phyloP scores from a whole-genome alignment of 2,888 invertebrate species.

The Microctonus hyperodae region DNA sequence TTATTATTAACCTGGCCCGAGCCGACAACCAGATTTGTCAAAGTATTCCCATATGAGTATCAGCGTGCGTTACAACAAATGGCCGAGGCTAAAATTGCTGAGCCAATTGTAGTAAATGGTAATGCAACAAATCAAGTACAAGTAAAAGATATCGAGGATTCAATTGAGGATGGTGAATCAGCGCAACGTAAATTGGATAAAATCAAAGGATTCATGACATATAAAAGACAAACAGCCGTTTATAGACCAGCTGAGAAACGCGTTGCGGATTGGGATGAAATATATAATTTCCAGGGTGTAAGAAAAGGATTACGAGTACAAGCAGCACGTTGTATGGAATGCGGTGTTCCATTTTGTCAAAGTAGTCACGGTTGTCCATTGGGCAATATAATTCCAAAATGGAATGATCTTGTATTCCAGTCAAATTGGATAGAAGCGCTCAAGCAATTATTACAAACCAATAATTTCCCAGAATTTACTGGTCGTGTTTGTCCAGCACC shows the following conservation, averaged over 20 bases:
- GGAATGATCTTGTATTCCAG: constrained; percentile 97
- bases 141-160: constrained; percentile 85
- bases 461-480: constrained; percentile 98
- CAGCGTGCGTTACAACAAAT: constrained; percentile 84
- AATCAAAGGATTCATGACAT: constrained; percentile 93
- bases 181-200: constrained; percentile 85
- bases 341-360: constrained; percentile 98
- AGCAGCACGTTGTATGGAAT: constrained; percentile 98
- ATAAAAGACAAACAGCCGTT: constrained; percentile 84
- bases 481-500: constrained; percentile 96
- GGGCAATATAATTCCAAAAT: constrained; percentile 98
- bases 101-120: constrained; percentile 59
- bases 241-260: constrained; percentile 89
- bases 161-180: constrained; percentile 77
- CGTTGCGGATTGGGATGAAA: constrained; percentile 95
- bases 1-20: constrained; percentile 83
- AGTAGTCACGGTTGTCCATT: constrained; percentile 95
- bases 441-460: constrained; percentile 92
- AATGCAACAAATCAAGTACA: constrained; percentile 54
- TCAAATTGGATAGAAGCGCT: constrained; percentile 95
- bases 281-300: constrained; percentile 87
- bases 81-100: constrained; percentile 62
- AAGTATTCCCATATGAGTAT: constrained; percentile 98
- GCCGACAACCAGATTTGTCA: constrained; percentile 82
- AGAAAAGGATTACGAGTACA: constrained; percentile 88